Conservation (phyloP, 2,113 vertebrate genomes). For the Erpornis zantholeuca region DNA sequence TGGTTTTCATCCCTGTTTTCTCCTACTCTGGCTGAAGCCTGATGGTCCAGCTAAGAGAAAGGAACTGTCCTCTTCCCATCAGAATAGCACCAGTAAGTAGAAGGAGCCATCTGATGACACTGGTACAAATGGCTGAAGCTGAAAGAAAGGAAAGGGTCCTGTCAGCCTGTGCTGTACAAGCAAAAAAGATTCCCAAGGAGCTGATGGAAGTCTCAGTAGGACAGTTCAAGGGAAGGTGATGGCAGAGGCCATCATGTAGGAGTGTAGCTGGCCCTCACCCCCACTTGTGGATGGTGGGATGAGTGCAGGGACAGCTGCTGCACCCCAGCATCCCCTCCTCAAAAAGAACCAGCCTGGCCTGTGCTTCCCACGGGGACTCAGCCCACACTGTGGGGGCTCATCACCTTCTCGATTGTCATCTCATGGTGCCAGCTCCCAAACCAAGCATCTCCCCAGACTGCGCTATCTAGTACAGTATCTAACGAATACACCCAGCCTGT, state of each 20-base stretch:
- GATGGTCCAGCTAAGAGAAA: background rate
- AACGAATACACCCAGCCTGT: background rate
- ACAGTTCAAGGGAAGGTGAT: background rate
- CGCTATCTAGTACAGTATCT: no score
- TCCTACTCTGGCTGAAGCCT: background rate
- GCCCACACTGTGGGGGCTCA: background rate
- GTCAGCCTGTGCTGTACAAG: accelerated
- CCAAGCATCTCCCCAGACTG: background rate
- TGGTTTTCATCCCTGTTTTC: background rate
- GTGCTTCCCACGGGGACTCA: background rate
- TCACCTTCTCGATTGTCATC: background rate
- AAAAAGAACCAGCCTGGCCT: background rate
- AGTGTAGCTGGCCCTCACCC: background rate
- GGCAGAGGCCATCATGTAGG: accelerated
- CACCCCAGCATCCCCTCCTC: background rate
- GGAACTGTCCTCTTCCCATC: background rate
- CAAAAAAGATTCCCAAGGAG: background rate
- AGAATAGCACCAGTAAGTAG: background rate
- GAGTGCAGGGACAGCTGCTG: background rate
- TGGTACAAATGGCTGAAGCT: background rate
- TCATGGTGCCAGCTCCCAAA: background rate
- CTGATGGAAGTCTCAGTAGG: background rate
- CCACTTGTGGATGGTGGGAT: accelerated
- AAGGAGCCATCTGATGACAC: background rate
- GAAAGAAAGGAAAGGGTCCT: background rate